Base-by-base conservation (phyloP, 2,113 vertebrate genomes). In the Brienomyrus longianalis region DNA sequence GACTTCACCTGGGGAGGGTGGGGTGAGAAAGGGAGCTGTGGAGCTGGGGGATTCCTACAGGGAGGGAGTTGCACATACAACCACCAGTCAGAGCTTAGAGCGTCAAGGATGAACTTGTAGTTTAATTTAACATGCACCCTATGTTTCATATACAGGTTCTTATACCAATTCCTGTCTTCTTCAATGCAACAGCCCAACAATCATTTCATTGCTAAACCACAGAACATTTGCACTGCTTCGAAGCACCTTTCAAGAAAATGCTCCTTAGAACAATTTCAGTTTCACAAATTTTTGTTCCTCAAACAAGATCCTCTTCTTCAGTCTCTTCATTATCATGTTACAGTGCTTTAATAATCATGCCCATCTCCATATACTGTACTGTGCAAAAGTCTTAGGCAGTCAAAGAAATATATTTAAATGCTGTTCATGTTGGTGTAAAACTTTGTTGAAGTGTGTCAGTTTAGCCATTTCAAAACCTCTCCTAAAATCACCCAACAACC, bases 41-140 rank as follows among this genome's bases (percentile, higher is more conserved):
- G 94, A 95, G 91, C 91, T 95, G 90, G 94, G 83, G 85, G 93
- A 93, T 89, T 89, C 95, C 96, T 91, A 92, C 83, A 43, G 83
- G 43, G 54, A 95, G 43, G 83, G n/a, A 83, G 50, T 23, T 11
- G 54, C 31, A 27, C 35, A 39, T 52, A 66, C 70, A 51, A 77
- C 47, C 47, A 35, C 83, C 54, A 74, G 31, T 51, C 45, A 47
- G 27, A 51, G 45, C 45, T 2, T 19, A 66, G 52, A 10, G 15
- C 11, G 83, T 87, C 50, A 54, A 27, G 15, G 52, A 51, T 59
- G n/a, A 39, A 31, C n/a, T 59, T 27, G n/a, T 47, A 87, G 15
- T n/a, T 56, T 52, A 54, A 54, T 27, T 15, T 43, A 80, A 80
- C 27, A 70, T 4, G 62, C n/a, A 31, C 62, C 62, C 62, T 70